Base-by-base conservation (phyloP, 2,113 vertebrate species). In the Zosterops hypoxanthus region DNA sequence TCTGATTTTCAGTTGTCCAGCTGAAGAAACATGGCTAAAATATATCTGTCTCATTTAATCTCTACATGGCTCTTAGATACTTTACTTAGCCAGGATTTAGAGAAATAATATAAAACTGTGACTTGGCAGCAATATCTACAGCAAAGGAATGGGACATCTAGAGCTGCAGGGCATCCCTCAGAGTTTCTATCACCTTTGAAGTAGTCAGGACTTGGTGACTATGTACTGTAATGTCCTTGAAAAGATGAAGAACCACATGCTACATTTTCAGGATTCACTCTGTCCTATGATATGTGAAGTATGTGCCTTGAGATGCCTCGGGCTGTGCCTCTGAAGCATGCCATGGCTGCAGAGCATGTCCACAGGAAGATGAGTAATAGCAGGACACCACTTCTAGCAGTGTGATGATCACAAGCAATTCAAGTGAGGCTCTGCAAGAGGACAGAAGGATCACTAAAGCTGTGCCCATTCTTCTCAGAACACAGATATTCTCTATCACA, bases 231-330 rank as follows among this genome's bases (percentile, higher is more conserved):
- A 73, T 12, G 21, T 41, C 47, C 24, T 86, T 42, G 15, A 10
- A 52, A 69, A 76, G 44, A 52, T 5, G 44, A 29, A 69, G 36
- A 64, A 69, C 9, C 36, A 33, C 11, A 56, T 53, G 14, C 56
- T 47, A 25, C 11, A 29, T 85, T 92, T 93, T 78, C 78, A 88
- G 24, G 69, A 71, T 56, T 81, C 33, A 31, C 5, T 69, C 23
- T 14, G 5, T 46, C 83, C 31, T 41, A 6, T 61, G 49, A 19
- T 36, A 12, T 6, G 8, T 12, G 53, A 49, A 60, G 15, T 15
- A 20, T 55, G 31, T 55, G 26, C 14, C 4, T 71, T 0, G 1
- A 21, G 41, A 3, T 29, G 47, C 69, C 60, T 73, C 0, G 1
- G 39, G 19, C 23, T 6, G 1, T 61, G 14, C 14, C 7, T 70